Conservation (phyloP, 2,113 vertebrate genomes). For the Archocentrus centrarchus region DNA sequence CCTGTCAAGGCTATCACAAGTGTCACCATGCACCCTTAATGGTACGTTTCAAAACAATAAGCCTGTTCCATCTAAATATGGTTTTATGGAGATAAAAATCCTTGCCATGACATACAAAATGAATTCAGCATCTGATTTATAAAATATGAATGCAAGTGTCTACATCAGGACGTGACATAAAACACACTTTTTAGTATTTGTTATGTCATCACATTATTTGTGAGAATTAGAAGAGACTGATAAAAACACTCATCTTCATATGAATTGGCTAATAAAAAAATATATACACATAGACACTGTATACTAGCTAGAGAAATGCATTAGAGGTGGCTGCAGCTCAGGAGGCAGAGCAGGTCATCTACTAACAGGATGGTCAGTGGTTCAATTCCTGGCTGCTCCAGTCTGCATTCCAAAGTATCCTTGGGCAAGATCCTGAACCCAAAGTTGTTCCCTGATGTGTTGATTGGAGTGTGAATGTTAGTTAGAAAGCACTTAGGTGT, state of each 20-base stretch:
- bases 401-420: no score
- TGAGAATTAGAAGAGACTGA: background rate
- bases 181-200: background rate
- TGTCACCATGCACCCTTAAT: background rate
- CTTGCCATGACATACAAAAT: background rate
- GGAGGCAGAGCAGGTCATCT: no score
- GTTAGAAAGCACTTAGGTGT: no score
- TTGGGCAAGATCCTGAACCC: no score
- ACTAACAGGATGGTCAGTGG: no score
- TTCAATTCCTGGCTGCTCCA: no score
- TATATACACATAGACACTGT: background rate
- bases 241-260: background rate
- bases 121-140: background rate
- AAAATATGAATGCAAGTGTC: rapidly evolving
- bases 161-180: background rate
- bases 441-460: no score
- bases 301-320: no score
- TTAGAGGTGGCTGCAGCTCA: no score
- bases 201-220: background rate
- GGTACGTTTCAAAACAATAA: background rate
- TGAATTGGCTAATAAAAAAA: background rate
- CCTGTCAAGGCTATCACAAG: constrained; percentile 19
- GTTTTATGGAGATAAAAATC: background rate
- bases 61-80: background rate
- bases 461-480: no score